phyloP scores from a whole-genome alignment of 2,888 invertebrate species.

The Drosophila yooni region DNA sequence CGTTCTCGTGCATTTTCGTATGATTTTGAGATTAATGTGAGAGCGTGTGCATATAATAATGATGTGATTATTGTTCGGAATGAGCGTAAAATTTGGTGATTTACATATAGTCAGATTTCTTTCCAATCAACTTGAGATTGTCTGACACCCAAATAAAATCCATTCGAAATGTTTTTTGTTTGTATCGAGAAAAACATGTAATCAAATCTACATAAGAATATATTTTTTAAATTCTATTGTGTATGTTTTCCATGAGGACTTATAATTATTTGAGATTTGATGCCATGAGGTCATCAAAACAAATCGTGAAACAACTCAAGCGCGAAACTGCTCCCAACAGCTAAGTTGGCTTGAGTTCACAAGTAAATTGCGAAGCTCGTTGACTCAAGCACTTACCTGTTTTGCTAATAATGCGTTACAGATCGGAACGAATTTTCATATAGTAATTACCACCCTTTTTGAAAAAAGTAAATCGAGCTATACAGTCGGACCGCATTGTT shows the following conservation, averaged over 20 bases:
- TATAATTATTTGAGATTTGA: conserved; percentile 5
- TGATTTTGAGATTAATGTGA: conserved; percentile 38
- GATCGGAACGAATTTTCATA: conserved; percentile 24
- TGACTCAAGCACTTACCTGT: conserved; percentile 28
- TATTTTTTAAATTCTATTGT: not conserved
- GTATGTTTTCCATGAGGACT: not conserved
- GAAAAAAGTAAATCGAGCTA: not conserved
- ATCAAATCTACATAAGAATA: not conserved
- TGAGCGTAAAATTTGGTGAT: conserved; percentile 19
- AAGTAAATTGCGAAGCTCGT: conserved; percentile 29
- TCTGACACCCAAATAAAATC: not conserved
- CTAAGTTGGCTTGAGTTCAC: conserved; percentile 4
- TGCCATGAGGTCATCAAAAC: conserved; percentile 36
- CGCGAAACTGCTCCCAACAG: conserved; percentile 15
- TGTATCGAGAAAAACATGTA: not conserved
- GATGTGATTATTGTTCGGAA: conserved; percentile 37
- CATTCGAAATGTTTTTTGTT: not conserved
- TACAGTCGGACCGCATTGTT: conserved; percentile 41
- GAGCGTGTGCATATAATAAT: conserved; percentile 44
- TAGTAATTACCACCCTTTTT: conserved; percentile 1
- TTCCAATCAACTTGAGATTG: not conserved
- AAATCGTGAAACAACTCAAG: conserved; percentile 25
- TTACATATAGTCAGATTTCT: conserved; percentile 2
- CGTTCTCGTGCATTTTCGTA: conserved; percentile 50
- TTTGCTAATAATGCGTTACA: conserved; percentile 32